A percentile compares a stretch with the other conserved stretches of the same genome.
Conservation (phyloP, 2,797 vertebrate genomes). For the Catostomus latipinnis region DNA sequence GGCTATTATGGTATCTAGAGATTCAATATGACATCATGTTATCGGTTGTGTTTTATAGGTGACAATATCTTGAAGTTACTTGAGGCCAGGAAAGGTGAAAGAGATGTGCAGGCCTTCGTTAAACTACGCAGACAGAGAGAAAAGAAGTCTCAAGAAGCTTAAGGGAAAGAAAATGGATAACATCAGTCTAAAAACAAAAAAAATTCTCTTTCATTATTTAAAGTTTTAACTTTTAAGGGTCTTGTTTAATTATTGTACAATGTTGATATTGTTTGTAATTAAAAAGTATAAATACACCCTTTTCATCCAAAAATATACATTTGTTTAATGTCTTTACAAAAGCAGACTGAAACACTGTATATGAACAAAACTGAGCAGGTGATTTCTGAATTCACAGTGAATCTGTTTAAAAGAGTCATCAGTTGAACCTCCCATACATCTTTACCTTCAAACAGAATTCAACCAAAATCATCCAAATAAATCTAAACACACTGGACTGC, state of each 20-base stretch:
- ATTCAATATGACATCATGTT: not conserved
- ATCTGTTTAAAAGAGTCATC: conserved; percentile 25
- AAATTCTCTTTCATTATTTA: no score
- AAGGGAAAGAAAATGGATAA: not conserved
- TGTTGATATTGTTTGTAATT: not conserved
- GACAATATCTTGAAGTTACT: conserved; percentile 84
- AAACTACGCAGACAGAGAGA: conserved; percentile 88
- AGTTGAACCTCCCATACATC: conserved; percentile 16
- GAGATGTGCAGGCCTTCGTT: conserved; percentile 87
- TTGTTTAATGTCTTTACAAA: conserved; percentile 85
- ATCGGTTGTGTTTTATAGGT: conserved; percentile 69
- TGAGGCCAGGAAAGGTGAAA: conserved; percentile 86
- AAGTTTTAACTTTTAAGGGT: not conserved
- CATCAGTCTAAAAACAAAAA: no score
- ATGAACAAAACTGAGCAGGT: conserved; percentile 63
- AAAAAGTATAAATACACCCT: conserved; percentile 49
- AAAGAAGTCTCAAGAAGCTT: conserved; percentile 84
- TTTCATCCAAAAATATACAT: conserved; percentile 85
- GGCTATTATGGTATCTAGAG: not conserved
- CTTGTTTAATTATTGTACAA: not conserved
- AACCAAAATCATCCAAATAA: conserved; percentile 29
- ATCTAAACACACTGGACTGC: conserved; percentile 10
- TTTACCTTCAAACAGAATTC: conserved; percentile 38
- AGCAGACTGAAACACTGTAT: conserved; percentile 72
- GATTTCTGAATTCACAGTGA: conserved; percentile 63